Evolutionary conservation across 2,888 invertebrate genomes (phyloP).

Genomic region (Sinohyriopsis cumingii): DNA sequence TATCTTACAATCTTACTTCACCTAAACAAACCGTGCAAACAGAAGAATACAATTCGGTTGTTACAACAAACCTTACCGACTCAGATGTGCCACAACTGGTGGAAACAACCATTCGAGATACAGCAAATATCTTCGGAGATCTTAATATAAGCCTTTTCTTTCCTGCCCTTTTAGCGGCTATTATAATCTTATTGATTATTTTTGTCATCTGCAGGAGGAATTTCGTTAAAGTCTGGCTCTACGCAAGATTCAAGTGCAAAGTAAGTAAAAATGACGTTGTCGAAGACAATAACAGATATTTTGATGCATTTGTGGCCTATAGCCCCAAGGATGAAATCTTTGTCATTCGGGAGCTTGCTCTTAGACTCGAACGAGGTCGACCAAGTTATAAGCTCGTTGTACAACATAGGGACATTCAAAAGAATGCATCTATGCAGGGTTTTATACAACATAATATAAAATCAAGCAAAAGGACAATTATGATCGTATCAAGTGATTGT

Average conservation of each 20-base stretch:
- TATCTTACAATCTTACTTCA: too few relatives aligned
- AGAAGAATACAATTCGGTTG: neutral
- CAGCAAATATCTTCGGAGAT: neutral
- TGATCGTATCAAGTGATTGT: slow-evolving; percentile 90
- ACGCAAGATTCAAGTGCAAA: slow-evolving; percentile 24
- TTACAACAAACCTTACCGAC: neutral
- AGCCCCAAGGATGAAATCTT: slow-evolving; percentile 84
- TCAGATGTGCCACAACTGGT: neutral
- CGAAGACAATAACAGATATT: slow-evolving; percentile 67
- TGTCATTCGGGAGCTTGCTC: slow-evolving; percentile 87
- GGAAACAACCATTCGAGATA: neutral
- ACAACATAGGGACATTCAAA: slow-evolving; percentile 57
- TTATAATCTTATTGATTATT: slow-evolving; percentile 37
- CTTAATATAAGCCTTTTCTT: slow-evolving; percentile 21
- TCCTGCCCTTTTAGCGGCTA: slow-evolving; percentile 28
- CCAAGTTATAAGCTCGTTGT: slow-evolving; percentile 76
- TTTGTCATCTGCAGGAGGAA: slow-evolving; percentile 25
- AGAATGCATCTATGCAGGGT: slow-evolving; percentile 79
- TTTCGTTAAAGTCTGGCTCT: slow-evolving; percentile 23
- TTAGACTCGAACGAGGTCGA: slow-evolving; percentile 85
- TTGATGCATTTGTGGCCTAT: slow-evolving; percentile 93
- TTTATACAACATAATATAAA: slow-evolving; percentile 91
- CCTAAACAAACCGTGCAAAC: too few relatives aligned
- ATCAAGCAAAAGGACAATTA: slow-evolving; percentile 87
- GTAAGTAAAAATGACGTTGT: slow-evolving; percentile 17